phyloP scores from a whole-genome alignment of 2,888 invertebrate genomes.

The Dasypolia templi region DNA sequence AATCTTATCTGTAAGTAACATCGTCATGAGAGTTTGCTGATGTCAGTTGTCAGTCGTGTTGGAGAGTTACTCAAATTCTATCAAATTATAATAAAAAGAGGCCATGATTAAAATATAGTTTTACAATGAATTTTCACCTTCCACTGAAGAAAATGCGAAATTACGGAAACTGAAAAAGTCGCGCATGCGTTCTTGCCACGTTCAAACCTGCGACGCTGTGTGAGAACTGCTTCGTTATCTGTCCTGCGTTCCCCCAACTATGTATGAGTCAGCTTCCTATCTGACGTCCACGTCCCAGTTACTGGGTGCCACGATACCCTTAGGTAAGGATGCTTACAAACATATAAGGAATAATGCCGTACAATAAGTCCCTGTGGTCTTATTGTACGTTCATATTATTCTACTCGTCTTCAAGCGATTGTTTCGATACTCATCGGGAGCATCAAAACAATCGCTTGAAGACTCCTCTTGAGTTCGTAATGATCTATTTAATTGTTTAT shows the following conservation, averaged over 20 bases:
- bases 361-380: background rate
- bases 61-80: slow-evolving; percentile 23
- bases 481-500: slow-evolving; percentile 7
- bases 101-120: too few relatives aligned
- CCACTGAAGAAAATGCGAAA: background rate
- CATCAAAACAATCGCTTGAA: background rate
- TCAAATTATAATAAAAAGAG: slow-evolving; percentile 1
- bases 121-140: background rate
- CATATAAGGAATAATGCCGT: background rate
- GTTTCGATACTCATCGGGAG: too few relatives aligned
- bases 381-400: background rate
- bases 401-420: background rate
- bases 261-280: background rate
- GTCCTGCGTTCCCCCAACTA: background rate
- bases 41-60: background rate
- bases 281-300: background rate
- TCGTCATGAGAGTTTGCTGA: background rate
- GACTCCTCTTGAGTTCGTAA: background rate
- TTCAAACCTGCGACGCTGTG: background rate
- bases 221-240: background rate
- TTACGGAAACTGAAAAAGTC: background rate
- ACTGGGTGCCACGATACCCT: background rate
- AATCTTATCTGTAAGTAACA: slow-evolving; percentile 8
- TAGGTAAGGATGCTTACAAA: background rate
- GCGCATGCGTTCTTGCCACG: background rate